Conservation (phyloP, 2,888 invertebrate genomes). For the Ethmia dodecea region DNA sequence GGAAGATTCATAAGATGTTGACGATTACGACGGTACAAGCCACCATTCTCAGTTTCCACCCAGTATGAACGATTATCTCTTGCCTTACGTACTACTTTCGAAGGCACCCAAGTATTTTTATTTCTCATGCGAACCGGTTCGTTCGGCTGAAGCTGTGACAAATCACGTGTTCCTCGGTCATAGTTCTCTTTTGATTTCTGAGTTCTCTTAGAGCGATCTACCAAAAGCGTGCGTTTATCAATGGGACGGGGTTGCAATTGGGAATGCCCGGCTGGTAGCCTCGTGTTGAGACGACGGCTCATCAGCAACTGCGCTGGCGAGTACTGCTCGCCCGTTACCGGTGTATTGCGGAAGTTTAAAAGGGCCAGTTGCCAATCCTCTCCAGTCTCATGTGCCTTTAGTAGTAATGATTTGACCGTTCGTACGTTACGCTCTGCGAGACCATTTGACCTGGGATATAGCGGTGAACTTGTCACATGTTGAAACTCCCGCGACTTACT, state of each 20-base stretch:
- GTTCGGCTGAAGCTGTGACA: not conserved
- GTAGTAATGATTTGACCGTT: slow-evolving; percentile 6
- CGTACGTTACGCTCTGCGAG: slow-evolving; percentile 6
- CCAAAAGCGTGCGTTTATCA: not conserved
- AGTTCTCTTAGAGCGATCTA: not conserved
- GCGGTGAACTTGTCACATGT: slow-evolving; percentile 8
- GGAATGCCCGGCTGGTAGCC: not conserved
- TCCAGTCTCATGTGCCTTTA: slow-evolving; percentile 5
- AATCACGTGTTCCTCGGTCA: slow-evolving; percentile 2
- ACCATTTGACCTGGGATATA: slow-evolving; percentile 10
- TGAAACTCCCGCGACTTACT: slow-evolving; percentile 6
- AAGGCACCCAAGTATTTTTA: not conserved
- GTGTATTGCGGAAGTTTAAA: slow-evolving; percentile 4
- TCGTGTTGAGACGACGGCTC: slow-evolving; percentile 1
- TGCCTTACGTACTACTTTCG: not conserved
- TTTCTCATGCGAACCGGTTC: slow-evolving; percentile 1
- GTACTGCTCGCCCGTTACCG: slow-evolving; percentile 3
- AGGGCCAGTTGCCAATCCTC: slow-evolving; percentile 9
- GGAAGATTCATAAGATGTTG: slow-evolving; percentile 4
- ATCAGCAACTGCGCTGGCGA: slow-evolving; percentile 8
- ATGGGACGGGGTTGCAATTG: not conserved
- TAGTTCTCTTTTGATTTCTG: slow-evolving; percentile 1
- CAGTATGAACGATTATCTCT: slow-evolving; percentile 5
- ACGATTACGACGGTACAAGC: slow-evolving; percentile 6
- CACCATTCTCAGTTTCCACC: slow-evolving; percentile 7